A percentile compares a stretch with the other conserved stretches of the same genome.
Conservation (phyloP, 2,888 invertebrate species). For the Hipparchia sbordonii region DNA sequence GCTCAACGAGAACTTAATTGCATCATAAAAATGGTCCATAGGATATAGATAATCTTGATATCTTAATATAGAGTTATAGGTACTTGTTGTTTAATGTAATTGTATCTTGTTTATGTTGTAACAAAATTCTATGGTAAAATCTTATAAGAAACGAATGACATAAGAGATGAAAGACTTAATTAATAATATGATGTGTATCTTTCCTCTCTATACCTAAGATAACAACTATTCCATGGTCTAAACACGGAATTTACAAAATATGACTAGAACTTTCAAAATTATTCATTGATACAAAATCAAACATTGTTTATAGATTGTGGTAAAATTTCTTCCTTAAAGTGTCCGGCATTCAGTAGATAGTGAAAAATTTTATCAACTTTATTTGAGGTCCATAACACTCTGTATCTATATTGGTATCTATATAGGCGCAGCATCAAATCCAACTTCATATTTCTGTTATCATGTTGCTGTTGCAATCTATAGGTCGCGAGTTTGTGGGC, state of each 20-base stretch:
- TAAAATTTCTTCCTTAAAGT: not conserved
- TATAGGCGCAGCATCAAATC: no score
- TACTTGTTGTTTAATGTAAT: conserved; percentile 41
- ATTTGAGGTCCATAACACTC: no score
- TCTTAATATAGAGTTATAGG: conserved; percentile 36
- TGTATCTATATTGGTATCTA: no score
- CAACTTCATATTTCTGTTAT: no score
- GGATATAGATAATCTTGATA: conserved; percentile 32
- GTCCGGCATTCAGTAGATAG: no score
- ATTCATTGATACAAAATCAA: not conserved
- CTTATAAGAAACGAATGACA: conserved; percentile 30
- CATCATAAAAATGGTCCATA: conserved; percentile 60
- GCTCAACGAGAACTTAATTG: conserved; percentile 27
- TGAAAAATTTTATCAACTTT: no score
- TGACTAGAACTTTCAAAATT: no score
- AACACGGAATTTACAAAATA: no score
- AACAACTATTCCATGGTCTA: not conserved
- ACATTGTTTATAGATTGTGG: not conserved
- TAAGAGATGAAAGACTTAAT: conserved; percentile 71
- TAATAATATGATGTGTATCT: conserved; percentile 51
- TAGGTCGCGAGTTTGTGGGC: no score
- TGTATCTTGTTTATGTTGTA: conserved; percentile 18
- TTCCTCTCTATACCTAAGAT: conserved; percentile 1
- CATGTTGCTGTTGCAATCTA: no score
- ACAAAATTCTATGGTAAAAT: conserved; percentile 19